These are phyloP conservation scores for Gallirallus australis DNA, from an alignment of 2,797 vertebrate species.

Conservation along the genomic window DNA sequence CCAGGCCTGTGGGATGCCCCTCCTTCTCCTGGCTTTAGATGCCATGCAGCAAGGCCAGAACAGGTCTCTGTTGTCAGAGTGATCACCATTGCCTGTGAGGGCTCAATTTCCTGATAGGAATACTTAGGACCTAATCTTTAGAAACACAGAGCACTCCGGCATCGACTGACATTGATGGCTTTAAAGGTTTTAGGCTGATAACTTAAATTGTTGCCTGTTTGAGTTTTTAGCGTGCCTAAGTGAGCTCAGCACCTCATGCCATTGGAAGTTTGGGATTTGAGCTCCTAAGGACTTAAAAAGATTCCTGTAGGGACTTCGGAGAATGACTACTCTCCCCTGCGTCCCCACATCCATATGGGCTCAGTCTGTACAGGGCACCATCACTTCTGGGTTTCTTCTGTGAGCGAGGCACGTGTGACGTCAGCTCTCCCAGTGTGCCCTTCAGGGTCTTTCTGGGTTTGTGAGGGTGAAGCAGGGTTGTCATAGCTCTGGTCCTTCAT, in stretches of 20 bases:
- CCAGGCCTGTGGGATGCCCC: neutral
- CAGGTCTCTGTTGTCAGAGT: neutral
- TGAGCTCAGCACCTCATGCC: neutral
- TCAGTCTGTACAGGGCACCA: rapidly evolving
- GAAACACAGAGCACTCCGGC: neutral
- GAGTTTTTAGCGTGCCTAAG: neutral
- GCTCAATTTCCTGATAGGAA: neutral
- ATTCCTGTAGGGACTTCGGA: neutral
- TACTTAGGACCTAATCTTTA: neutral
- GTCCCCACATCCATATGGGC: neutral
- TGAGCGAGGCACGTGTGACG: neutral
- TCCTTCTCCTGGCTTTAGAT: neutral
- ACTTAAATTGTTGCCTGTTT: neutral
- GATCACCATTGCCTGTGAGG: neutral
- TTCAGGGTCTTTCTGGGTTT: neutral
- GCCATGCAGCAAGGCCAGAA: neutral
- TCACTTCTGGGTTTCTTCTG: neutral
- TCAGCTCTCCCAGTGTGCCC: neutral
- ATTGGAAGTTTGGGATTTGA: neutral
- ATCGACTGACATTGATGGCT: neutral
- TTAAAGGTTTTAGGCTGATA: neutral
- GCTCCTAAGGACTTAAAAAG: neutral
- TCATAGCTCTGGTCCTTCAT: neutral
- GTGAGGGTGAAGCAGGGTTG: neutral
- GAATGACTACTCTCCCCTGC: rapidly evolving